These are phyloP conservation scores for Pteropus alecto DNA, from an alignment of 2,113 vertebrate species.

Conservation along the genomic window DNA sequence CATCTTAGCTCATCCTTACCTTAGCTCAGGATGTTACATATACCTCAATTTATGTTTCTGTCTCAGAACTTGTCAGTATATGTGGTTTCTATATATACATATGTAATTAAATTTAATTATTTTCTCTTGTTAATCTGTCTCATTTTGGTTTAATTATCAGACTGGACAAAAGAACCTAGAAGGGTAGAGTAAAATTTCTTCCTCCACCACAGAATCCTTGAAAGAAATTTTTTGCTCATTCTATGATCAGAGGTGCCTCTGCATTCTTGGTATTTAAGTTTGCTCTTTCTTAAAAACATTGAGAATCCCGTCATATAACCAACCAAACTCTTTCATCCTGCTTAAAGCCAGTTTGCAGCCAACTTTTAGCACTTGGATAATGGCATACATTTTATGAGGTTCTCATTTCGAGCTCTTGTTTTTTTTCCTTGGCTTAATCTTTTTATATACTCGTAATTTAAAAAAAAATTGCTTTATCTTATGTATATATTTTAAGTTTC, in stretches of 20 bases:
- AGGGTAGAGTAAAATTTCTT: neutral
- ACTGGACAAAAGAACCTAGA: neutral
- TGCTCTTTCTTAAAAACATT: neutral
- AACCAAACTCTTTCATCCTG: neutral
- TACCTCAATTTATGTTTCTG: neutral
- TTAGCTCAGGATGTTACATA: neutral
- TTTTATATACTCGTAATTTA: neutral
- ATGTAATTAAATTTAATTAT: neutral
- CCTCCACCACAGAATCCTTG: neutral
- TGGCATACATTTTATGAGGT: neutral
- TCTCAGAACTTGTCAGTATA: neutral
- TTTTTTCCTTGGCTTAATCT: neutral
- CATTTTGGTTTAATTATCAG: neutral
- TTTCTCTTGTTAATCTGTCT: neutral
- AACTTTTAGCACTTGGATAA: neutral
- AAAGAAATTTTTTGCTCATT: neutral
- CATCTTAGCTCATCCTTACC: no score
- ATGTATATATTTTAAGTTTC: neutral
- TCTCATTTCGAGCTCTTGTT: neutral
- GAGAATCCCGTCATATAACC: neutral
- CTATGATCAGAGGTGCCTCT: neutral
- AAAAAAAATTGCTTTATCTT: neutral
- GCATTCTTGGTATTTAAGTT: neutral
- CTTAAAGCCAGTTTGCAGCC: neutral
- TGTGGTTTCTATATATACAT: neutral